Base-by-base conservation (phyloP, 30 jellyfish, hydroid and myxozoan species). In the Aurelia sp. region DNA sequence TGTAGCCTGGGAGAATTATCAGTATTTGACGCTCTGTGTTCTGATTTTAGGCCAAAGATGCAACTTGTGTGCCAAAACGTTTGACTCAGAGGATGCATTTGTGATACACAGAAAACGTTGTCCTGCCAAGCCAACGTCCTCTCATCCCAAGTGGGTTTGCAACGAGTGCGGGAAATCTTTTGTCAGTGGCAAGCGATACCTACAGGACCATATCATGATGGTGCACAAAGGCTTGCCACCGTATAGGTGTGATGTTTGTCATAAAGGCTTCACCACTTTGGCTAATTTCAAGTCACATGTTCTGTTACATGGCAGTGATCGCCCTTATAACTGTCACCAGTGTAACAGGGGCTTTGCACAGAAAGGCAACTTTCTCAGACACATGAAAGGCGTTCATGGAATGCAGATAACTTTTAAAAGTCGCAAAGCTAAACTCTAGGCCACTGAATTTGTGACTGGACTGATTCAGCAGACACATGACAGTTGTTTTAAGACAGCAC, bases 131-230 rank as follows among this genome's bases (percentile, higher is more conserved):
- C 82, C 93, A 50, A 70, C 35, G 60, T 35, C 22, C 58, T 12
- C 79, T 8, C 79, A 44, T 44, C 55, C 79, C 6, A 71, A 73
- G 16, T 84, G 93, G 93, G 93, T 84, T 48, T 84, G 93, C 74
- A 70, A 84, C 22, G 93, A 71, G 93, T 84, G 93, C 37, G 93
- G 93, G n/a, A 84, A 84, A 40, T 19, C 73, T 76, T 84, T 84
- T 53, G 74, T 62, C 44, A 82, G 92, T 40, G 85, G 92, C 33
- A 69, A 72, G 48, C 77, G 85, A 4, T 82, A 82, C 66, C 79
- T 82, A 8, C 84, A 82, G 41, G 92, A 82, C 63, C 92, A 82
- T 62, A 71, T 82, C 31, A 82, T 66, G 85, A 71, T 58, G 79
- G 92, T 82, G 18, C 92, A 82, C 80, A 69, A 71, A 19, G 92